phyloP scores from a whole-genome alignment of 2,797 vertebrate species.

The Chaunax sp. region DNA sequence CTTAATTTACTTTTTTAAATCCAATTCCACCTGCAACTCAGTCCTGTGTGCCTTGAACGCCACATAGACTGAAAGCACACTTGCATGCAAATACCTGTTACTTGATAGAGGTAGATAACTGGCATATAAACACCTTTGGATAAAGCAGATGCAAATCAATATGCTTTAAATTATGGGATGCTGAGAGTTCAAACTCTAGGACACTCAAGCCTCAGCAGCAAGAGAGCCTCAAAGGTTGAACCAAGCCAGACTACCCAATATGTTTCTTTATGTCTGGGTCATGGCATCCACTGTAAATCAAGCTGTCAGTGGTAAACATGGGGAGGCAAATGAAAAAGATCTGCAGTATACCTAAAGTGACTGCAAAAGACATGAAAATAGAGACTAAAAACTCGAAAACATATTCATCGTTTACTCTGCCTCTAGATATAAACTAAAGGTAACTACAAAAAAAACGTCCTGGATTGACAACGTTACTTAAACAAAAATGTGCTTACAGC shows the following conservation, averaged over 20 bases:
- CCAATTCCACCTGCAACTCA: not conserved
- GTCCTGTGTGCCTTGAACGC: not conserved
- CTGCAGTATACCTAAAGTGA: conserved; percentile 11
- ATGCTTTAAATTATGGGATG: not conserved
- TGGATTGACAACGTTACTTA: not conserved
- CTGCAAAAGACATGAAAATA: not conserved
- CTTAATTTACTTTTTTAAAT: not conserved
- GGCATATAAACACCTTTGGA: not conserved
- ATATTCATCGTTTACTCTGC: not conserved
- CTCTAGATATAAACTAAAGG: conserved; percentile 1
- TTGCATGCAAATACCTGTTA: too few species aligned
- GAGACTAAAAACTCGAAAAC: not conserved
- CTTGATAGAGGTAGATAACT: not conserved
- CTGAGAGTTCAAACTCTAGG: conserved; percentile 3
- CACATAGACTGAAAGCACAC: not conserved
- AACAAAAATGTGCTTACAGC: not conserved
- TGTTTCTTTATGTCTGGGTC: conserved; percentile 30
- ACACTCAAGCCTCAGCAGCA: too few species aligned
- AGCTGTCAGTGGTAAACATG: conserved; percentile 27
- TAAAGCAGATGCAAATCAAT: not conserved
- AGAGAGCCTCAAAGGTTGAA: not conserved
- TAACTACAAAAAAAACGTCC: too few species aligned
- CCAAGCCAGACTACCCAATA: conserved; percentile 19
- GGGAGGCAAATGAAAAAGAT: conserved; percentile 39
- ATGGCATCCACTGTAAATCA: conserved; percentile 50